A percentile compares a stretch with the other conserved stretches of the same genome.
Evolutionary conservation across 37 sponge, comb jelly and placozoan genomes (phyloP).

Genomic region (Bolinopsis microptera): DNA sequence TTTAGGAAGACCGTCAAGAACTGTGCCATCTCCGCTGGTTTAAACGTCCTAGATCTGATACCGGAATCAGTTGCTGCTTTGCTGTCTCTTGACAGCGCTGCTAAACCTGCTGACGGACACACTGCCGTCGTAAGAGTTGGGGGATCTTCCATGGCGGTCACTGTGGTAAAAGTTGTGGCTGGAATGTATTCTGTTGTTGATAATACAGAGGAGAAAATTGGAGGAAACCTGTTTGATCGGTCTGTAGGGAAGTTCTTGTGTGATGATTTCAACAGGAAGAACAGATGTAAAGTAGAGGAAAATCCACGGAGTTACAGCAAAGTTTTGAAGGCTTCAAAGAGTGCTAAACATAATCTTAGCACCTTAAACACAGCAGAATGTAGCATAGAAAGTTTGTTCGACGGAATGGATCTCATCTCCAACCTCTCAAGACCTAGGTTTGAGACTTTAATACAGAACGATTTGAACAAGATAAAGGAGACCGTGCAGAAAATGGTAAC

Average conservation of each 20-base stretch:
- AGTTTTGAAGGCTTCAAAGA: neutral
- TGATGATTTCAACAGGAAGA: conserved; percentile 38
- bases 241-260: neutral
- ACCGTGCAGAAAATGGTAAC: neutral
- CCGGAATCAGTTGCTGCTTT: neutral
- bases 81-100: neutral
- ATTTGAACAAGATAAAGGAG: neutral
- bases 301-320: conserved; percentile 11
- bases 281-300: conserved; percentile 49
- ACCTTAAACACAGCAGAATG: conserved; percentile 23
- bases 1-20: neutral
- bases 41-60: neutral
- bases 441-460: conserved; percentile 20
- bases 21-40: conserved; percentile 11
- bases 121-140: neutral
- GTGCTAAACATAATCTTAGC: conserved; percentile 1
- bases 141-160: neutral
- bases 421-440: conserved; percentile 6
- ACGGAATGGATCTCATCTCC: conserved; percentile 1
- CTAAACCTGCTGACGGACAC: neutral
- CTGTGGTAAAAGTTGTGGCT: neutral
- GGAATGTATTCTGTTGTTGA: conserved; percentile 16
- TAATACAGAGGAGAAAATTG: neutral
- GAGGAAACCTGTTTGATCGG: neutral
- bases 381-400: conserved; percentile 44